Percentiles rank a stretch among this genome's conserved stretches.
Evolutionary conservation across 2,888 invertebrate species (phyloP).

Genomic region (Perithous albicinctus): DNA sequence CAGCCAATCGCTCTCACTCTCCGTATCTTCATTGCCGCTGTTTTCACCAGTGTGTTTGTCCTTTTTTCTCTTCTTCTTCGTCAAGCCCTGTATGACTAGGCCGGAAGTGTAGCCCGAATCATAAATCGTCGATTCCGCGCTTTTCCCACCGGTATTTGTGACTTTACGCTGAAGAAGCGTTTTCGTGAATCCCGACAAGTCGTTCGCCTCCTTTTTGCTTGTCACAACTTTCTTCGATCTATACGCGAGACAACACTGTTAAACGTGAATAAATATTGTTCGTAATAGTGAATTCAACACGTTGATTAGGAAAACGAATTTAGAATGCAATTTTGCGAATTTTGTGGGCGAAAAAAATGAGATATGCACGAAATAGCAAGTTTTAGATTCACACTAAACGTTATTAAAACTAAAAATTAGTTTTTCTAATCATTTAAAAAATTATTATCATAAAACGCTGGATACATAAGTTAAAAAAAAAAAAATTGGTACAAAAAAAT

Average conservation of each 20-base stretch:
- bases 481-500: too few species aligned
- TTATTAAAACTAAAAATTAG: too few species aligned
- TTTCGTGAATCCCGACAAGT: constrained; percentile 78
- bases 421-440: too few species aligned
- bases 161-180: constrained; percentile 75
- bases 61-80: constrained; percentile 75
- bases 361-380: too few species aligned
- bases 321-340: neutral
- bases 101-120: constrained; percentile 80
- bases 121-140: constrained; percentile 50
- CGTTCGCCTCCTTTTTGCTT: constrained; percentile 64
- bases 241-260: constrained; percentile 30
- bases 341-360: too few species aligned
- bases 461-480: too few species aligned
- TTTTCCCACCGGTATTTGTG: constrained; percentile 50
- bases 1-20: constrained; percentile 53
- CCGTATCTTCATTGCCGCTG: constrained; percentile 42
- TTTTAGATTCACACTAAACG: too few species aligned
- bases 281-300: neutral
- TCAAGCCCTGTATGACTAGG: constrained; percentile 89
- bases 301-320: neutral
- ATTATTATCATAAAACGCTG: too few species aligned
- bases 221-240: constrained; percentile 74
- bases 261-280: constrained; percentile 37
- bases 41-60: constrained; percentile 55